These are phyloP conservation scores for Crenichthys baileyi DNA, from an alignment of 2,797 vertebrate species.

Conservation along the genomic window DNA sequence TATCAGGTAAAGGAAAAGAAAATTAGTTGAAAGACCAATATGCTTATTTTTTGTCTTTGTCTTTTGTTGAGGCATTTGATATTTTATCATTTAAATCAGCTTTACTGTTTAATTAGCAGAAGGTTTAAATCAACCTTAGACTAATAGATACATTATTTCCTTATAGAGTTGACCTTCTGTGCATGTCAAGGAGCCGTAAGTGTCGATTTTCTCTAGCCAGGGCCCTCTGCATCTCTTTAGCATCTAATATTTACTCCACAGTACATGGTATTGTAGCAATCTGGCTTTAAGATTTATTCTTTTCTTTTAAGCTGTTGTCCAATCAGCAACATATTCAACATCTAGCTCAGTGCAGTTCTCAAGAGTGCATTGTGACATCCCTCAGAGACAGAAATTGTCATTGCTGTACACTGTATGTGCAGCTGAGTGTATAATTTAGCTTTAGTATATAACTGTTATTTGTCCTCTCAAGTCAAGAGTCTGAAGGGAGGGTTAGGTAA, in stretches of 20 bases:
- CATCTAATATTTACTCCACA: conserved; percentile 18
- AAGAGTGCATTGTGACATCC: conserved; percentile 38
- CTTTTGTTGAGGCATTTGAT: neutral
- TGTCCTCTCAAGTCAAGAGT: conserved; percentile 41
- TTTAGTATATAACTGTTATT: conserved; percentile 39
- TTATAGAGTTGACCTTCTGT: neutral
- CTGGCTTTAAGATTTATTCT: conserved; percentile 40
- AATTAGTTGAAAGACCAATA: neutral
- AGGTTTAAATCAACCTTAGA: conserved; percentile 50
- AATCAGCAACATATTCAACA: conserved; percentile 19
- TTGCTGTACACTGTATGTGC: conserved; percentile 10
- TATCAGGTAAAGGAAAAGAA: neutral
- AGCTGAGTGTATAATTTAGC: conserved; percentile 37
- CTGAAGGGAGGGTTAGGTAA: conserved; percentile 17
- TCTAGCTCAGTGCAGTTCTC: conserved; percentile 30
- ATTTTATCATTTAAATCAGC: conserved; percentile 2
- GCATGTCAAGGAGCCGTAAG: conserved; percentile 36
- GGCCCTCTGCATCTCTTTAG: conserved; percentile 15
- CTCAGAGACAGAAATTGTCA: conserved; percentile 23
- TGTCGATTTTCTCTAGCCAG: conserved; percentile 16
- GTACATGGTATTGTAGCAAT: conserved; percentile 27
- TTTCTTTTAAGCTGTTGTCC: conserved; percentile 39
- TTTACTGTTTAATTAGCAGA: conserved; percentile 23
- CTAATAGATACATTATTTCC: conserved; percentile 34
- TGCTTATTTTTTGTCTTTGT: neutral